Base-by-base conservation (phyloP, 35 echinoderm and acorn worm species). In the Diadema setosum region DNA sequence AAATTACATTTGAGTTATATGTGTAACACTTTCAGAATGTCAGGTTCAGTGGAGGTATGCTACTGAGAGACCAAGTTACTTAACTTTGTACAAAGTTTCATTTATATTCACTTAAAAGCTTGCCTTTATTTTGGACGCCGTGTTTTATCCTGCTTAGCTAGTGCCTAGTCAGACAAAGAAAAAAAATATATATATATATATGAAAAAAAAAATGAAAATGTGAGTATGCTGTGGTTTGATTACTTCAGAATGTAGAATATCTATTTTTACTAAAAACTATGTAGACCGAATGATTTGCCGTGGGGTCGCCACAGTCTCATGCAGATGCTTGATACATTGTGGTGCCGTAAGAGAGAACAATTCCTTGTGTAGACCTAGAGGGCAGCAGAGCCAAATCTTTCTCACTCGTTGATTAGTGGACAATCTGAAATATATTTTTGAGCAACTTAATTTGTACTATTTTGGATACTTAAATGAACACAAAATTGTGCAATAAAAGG, bases 361-460 rank as follows among this genome's bases (percentile, higher is more conserved):
- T 67, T 63, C 37, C 63, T 67, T 67, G 30, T 67, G 27, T 30
- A 11, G 30, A 33, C 63, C 30, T 67, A 18, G 21, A 29, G 63
- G 37, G 16, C 30, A 67, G 21, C 14, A 60, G 58, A 67, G 63
- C 37, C 7, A 9, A 67, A 16, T n/a, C 36, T 32, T 32, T 32
- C 58, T 20, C 31, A 63, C 63, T 67, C 30, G 30, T 11, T 67
- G 63, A 67, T 67, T 34, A 67, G 63, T 34, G 37, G 63, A 29
- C 63, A 67, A 67, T 67, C 63, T 67, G 63, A 67, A 67, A 67
- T 67, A 67, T 67, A 67, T 67, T 67, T 67, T 67, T 67, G 63
- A 67, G 14, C 27, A 32, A 67, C 30, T 33, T 67, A 34, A 67
- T 67, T 67, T 67, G 63, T 67, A 67, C 63, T 67, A 67, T 67